Evolutionary conservation across 2,888 invertebrate species (phyloP).

Genomic region (Podotricha telesiphe): DNA sequence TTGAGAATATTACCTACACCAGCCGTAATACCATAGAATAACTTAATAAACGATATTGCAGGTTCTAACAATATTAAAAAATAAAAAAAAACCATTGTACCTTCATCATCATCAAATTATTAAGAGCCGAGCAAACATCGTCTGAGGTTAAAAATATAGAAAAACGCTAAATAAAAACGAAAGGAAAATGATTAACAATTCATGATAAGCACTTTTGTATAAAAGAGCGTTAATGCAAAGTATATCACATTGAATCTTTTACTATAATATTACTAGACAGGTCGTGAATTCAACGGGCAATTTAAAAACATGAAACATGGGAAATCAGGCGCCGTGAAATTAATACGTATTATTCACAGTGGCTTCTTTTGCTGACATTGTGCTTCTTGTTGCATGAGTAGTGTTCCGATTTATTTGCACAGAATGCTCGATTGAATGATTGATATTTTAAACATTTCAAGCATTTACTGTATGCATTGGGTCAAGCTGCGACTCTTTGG

Average conservation of each 20-base stretch:
- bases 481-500: neutral
- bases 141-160: neutral
- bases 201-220: neutral
- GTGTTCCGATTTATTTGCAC: constrained; percentile 38
- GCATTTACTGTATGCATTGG: neutral
- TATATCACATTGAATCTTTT: constrained; percentile 14
- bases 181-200: too few relatives aligned
- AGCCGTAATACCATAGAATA: neutral
- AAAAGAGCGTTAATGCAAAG: neutral
- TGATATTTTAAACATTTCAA: constrained; percentile 8
- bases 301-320: constrained; percentile 41
- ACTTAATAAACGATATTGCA: neutral
- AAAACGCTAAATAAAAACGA: too few relatives aligned
- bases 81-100: neutral
- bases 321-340: constrained; percentile 39
- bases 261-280: constrained; percentile 2
- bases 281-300: constrained; percentile 24
- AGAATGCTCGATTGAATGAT: constrained; percentile 35
- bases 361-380: constrained; percentile 16
- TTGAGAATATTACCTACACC: too few relatives aligned
- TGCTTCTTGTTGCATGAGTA: neutral
- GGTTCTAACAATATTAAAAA: neutral
- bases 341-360: constrained; percentile 28
- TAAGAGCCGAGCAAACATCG: neutral
- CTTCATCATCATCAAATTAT: too few relatives aligned